These are phyloP conservation scores for Epinephelus moara DNA, from an alignment of 2,113 vertebrate species.

Conservation along the genomic window DNA sequence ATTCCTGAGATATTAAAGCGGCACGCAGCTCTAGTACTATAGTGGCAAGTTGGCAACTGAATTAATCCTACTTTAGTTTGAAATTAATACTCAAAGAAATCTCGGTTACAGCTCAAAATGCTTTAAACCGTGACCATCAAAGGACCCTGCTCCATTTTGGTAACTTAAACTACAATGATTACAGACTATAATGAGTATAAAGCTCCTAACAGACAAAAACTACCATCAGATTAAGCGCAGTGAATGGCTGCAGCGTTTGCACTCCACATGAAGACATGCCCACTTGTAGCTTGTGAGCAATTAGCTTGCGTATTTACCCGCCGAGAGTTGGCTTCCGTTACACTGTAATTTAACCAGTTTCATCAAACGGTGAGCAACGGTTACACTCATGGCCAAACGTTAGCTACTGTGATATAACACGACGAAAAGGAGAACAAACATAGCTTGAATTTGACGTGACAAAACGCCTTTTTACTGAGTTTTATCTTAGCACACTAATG, in stretches of 20 bases:
- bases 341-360: conserved; percentile 1
- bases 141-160: background rate
- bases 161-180: background rate
- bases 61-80: background rate
- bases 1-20: background rate
- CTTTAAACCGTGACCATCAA: background rate
- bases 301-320: conserved; percentile 37
- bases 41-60: no score
- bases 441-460: no score
- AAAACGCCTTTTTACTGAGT: background rate
- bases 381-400: background rate
- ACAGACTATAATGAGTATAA: background rate
- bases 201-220: background rate
- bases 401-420: rapidly evolving
- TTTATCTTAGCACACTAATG: rapidly evolving
- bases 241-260: background rate
- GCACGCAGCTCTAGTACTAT: background rate
- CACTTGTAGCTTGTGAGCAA: conserved; percentile 60
- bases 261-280: background rate
- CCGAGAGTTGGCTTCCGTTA: conserved; percentile 43
- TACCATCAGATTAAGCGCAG: background rate
- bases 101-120: no score
- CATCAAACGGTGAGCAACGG: background rate
- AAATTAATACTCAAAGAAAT: background rate
- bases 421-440: background rate